phyloP scores from a whole-genome alignment of 2,797 vertebrate genomes.

The Gymnothorax javanicus region DNA sequence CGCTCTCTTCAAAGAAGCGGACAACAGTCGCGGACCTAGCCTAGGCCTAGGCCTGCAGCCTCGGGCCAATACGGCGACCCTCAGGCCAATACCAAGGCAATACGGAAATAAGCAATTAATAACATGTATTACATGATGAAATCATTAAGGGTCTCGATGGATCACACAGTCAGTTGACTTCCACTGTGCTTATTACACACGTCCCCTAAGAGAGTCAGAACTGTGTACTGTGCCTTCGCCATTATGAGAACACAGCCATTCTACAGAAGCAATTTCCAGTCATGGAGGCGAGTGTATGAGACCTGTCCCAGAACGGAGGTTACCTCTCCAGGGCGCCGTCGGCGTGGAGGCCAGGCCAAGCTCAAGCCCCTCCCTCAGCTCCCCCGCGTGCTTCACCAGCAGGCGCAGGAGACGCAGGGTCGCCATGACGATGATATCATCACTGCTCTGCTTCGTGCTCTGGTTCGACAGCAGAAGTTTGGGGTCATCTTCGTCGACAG shows the following conservation, averaged over 20 bases:
- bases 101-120: neutral
- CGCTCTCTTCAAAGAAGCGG: too few species aligned
- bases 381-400: slow-evolving; percentile 95
- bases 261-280: neutral
- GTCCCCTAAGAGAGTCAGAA: neutral
- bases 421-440: slow-evolving; percentile 97
- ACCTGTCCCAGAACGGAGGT: neutral
- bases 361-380: slow-evolving; percentile 91
- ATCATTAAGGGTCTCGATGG: neutral
- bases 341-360: slow-evolving; percentile 93
- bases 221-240: neutral
- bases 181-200: neutral
- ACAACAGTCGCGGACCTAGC: too few species aligned
- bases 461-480: slow-evolving; percentile 78
- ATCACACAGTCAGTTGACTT: neutral
- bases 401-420: slow-evolving; percentile 88
- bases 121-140: too few species aligned
- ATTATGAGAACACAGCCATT: neutral
- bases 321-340: slow-evolving; percentile 96
- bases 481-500: slow-evolving; percentile 90
- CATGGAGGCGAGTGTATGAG: neutral
- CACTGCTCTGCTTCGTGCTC: slow-evolving; percentile 89
- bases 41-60: too few species aligned
- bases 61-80: too few species aligned
- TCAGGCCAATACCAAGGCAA: too few species aligned